phyloP scores from a whole-genome alignment of 2,888 invertebrate genomes.

The Macrophya annulata region DNA sequence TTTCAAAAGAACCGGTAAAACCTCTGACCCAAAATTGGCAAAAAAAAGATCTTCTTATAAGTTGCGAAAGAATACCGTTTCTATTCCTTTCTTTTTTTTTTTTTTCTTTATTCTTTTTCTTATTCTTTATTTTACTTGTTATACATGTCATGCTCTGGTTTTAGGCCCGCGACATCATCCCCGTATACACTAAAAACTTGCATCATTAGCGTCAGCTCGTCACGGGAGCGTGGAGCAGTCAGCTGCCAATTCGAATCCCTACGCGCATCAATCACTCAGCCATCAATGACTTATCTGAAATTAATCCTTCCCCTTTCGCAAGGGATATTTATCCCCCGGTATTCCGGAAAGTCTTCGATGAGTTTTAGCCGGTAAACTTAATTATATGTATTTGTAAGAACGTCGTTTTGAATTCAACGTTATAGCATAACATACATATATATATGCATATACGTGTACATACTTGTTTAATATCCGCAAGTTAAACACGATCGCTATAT shows the following conservation, averaged over 20 bases:
- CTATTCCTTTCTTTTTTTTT: not conserved
- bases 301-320: constrained; percentile 48
- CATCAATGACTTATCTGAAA: constrained; percentile 56
- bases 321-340: not conserved
- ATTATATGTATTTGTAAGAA: not conserved
- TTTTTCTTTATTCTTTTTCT: not conserved
- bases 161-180: constrained; percentile 4
- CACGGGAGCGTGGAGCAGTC: constrained; percentile 45
- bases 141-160: constrained; percentile 4
- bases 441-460: not conserved
- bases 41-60: not conserved
- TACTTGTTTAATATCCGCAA: not conserved
- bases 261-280: constrained; percentile 52
- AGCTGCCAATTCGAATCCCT: constrained; percentile 55
- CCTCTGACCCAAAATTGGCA: not conserved
- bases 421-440: not conserved
- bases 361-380: not conserved
- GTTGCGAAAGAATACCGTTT: not conserved
- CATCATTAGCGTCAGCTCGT: constrained; percentile 45
- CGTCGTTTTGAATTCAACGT: not conserved
- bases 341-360: not conserved
- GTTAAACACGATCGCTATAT: constrained; percentile 1
- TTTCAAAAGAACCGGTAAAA: not conserved
- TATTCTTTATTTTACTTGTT: constrained; percentile 9
- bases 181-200: constrained; percentile 30